phyloP scores from a whole-genome alignment of 64 coral and sea anemone species.

The Astreopora myriophthalma region DNA sequence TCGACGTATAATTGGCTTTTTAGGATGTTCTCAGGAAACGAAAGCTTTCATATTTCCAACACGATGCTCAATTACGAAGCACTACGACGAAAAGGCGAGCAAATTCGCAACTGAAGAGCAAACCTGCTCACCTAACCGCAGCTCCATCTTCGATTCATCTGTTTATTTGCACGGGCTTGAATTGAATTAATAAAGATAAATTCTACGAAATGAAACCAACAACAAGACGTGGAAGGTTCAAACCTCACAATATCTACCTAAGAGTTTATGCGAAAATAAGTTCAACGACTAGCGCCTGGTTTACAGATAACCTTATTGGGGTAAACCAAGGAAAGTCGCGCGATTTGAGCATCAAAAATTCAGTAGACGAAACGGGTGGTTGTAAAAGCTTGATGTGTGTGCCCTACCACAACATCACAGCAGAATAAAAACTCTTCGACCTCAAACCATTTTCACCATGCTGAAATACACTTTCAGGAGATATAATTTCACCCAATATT shows the following conservation, averaged over 20 bases:
- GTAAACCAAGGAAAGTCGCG: background rate
- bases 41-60: background rate
- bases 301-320: background rate
- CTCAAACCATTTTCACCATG: background rate
- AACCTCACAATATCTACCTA: background rate
- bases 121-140: background rate
- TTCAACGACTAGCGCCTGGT: background rate
- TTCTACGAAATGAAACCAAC: slow-evolving; percentile 13
- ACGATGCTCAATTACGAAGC: background rate
- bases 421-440: background rate
- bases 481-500: background rate
- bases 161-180: background rate
- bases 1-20: background rate
- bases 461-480: background rate
- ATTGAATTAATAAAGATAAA: background rate
- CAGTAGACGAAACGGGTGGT: slow-evolving; percentile 19
- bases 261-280: background rate
- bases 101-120: background rate
- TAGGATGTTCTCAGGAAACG: background rate
- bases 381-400: background rate
- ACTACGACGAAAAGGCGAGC: background rate
- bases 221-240: background rate
- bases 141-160: background rate
- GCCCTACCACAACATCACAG: background rate
- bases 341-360: slow-evolving; percentile 43